Base-by-base conservation (phyloP, 2,888 invertebrate genomes). In the Campoplex capitator region DNA sequence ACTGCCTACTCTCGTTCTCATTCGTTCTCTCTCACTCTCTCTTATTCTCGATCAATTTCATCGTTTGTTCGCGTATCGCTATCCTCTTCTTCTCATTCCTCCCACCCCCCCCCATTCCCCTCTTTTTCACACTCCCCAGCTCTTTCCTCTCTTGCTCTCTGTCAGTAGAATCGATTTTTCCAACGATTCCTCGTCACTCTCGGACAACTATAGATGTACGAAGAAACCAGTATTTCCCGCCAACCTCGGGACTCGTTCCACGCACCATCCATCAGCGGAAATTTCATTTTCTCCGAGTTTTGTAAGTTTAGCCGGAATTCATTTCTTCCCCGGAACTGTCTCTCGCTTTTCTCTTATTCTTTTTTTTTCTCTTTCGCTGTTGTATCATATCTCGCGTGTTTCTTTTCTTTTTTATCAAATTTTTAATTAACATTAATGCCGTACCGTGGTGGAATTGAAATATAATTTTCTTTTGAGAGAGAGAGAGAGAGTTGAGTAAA, bases 201-300 rank as follows among this genome's bases (percentile, higher is more conserved):
- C 3, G 16, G 18, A 51, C 67, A 54, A 42, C 23, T 58, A 62
- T 71, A 80, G 75, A 32, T 62, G 35, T 54, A 77, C n/a, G 77
- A 68, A 42, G 18, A 70, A 45, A 32, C 45, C 51, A 45, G 56
- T 67, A 48, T 67, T 67, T 67, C 38, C 42, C 23, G 28, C 83
- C 16, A 45, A 73, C 80, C 71, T 54, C n/a, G 71, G 28, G 48
- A 42, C 68, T 67, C 79, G 35, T 45, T 82, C 48, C 77, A n/a
- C 23, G 23, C 23, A 23, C 70, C 68, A 86, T 86, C 80, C 83
- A 84, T 84, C 86, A 84, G 68, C 71, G 73, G 18, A 86, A 86
- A 86, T 84, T 86, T 84, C 48, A 86, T 86, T 86, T 86, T 73
- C 76, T 54, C 83, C 68, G 74, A 81, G 84, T 67, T 67, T 18